Evolutionary conservation across 2,113 vertebrate genomes (phyloP).

Genomic region (Hemicordylus capensis): DNA sequence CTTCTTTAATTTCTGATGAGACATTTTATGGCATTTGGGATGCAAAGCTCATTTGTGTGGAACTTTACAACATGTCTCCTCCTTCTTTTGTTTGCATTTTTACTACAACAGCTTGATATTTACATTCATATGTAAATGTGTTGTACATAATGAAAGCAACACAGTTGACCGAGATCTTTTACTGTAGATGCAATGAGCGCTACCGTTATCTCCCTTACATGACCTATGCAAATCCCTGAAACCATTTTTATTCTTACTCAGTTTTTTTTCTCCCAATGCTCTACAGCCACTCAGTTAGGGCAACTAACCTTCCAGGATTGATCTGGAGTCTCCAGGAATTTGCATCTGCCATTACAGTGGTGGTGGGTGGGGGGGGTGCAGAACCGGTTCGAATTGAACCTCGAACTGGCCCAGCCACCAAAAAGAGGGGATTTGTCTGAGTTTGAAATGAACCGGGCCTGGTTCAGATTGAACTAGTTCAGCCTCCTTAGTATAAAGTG

Average conservation of each 20-base stretch:
- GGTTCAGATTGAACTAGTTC: too few relatives aligned
- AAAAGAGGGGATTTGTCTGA: too few relatives aligned
- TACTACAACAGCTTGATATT: conserved; percentile 36
- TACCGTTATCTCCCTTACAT: not conserved
- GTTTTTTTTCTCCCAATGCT: not conserved
- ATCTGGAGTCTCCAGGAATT: too few relatives aligned
- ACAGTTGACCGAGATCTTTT: not conserved
- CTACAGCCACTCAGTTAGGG: not conserved
- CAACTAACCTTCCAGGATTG: too few relatives aligned
- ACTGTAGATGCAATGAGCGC: not conserved
- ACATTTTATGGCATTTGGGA: conserved; percentile 30
- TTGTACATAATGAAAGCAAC: not conserved
- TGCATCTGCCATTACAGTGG: too few relatives aligned
- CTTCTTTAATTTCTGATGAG: conserved; percentile 39
- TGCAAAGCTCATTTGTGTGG: not conserved
- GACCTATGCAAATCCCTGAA: not conserved
- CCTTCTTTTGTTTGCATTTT: conserved; percentile 40
- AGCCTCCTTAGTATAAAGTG: too few relatives aligned
- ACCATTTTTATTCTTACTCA: not conserved
- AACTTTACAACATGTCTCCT: conserved; percentile 19
- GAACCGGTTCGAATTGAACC: too few relatives aligned
- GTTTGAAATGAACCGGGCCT: too few relatives aligned
- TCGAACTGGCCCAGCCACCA: too few relatives aligned
- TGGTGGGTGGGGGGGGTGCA: too few relatives aligned
- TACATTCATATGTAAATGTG: conserved; percentile 20